Evolutionary conservation across 2,113 vertebrate species (phyloP).

Genomic region (Heteronetta atricapilla): DNA sequence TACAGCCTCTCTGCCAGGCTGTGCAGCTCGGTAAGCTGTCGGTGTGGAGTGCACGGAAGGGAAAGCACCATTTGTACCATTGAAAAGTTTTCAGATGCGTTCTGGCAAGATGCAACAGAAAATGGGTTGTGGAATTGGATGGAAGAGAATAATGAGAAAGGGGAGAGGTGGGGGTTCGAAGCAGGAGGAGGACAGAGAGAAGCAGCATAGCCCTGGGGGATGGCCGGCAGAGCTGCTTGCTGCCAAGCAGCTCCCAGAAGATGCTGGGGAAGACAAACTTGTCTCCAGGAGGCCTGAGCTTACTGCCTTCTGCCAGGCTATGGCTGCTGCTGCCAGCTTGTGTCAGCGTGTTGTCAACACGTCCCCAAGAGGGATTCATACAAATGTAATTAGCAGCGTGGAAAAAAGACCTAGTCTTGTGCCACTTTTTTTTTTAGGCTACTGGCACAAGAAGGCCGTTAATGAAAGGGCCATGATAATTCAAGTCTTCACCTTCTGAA

Average conservation of each 20-base stretch:
- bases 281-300: background rate
- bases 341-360: background rate
- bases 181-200: background rate
- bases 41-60: background rate
- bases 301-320: background rate
- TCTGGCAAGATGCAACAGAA: background rate
- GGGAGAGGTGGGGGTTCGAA: background rate
- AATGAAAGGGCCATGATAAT: background rate
- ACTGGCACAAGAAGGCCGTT: background rate
- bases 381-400: background rate
- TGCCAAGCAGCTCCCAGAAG: background rate
- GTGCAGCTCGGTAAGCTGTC: background rate
- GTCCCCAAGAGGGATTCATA: background rate
- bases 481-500: background rate
- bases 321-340: background rate
- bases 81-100: background rate
- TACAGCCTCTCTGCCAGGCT: background rate
- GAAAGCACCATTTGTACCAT: background rate
- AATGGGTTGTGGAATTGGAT: background rate
- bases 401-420: background rate
- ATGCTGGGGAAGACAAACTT: background rate
- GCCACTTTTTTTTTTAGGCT: background rate
- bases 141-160: background rate
- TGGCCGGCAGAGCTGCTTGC: background rate
- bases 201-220: background rate